phyloP scores from a whole-genome alignment of 2,797 vertebrate species.

The Natrix natrix region DNA sequence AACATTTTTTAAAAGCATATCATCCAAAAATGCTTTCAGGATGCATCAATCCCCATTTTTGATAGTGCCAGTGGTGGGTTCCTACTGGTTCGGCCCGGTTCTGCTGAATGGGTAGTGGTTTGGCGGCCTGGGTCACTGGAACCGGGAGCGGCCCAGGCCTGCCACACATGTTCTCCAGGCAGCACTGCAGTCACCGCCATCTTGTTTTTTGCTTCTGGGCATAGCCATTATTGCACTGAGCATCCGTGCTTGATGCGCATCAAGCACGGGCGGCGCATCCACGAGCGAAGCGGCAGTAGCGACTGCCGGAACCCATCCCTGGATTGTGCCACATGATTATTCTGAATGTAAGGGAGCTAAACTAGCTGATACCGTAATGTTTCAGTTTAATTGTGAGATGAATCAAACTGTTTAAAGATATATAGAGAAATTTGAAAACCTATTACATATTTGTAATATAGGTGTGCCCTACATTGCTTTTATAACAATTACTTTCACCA shows the following conservation, averaged over 20 bases:
- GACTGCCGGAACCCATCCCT: too few relatives aligned
- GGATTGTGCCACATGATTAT: neutral
- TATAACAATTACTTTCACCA: fast-evolving
- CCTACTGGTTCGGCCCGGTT: too few relatives aligned
- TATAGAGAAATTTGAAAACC: neutral
- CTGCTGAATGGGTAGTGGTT: too few relatives aligned
- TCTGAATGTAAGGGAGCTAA: neutral
- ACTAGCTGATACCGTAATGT: neutral
- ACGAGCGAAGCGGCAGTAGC: too few relatives aligned
- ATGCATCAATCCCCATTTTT: neutral
- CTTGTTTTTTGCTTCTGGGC: too few relatives aligned
- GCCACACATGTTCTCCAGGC: too few relatives aligned
- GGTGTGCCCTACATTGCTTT: neutral
- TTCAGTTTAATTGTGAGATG: neutral
- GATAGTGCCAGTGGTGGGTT: neutral
- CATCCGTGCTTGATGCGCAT: too few relatives aligned
- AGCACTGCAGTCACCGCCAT: too few relatives aligned
- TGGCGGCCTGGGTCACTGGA: too few relatives aligned
- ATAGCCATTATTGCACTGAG: too few relatives aligned
- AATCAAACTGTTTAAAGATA: neutral
- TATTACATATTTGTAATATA: neutral
- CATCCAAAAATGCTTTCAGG: neutral
- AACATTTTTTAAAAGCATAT: neutral
- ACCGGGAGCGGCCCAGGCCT: too few relatives aligned
- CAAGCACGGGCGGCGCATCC: too few relatives aligned